These are phyloP conservation scores for Eutolmus rufibarbis DNA, from an alignment of 2,888 invertebrate species.

Conservation along the genomic window DNA sequence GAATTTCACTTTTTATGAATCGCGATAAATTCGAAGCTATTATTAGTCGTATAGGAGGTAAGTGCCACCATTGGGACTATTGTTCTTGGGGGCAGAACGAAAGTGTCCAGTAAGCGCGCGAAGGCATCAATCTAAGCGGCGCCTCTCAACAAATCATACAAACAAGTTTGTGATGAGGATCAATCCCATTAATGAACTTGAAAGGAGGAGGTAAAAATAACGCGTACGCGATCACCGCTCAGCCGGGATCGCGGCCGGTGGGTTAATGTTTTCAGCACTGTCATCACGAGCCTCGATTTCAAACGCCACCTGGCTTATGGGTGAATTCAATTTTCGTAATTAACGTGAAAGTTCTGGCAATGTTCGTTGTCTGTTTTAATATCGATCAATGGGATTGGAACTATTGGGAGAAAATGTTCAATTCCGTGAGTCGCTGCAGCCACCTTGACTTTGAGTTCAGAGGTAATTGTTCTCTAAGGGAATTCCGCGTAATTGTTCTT, in stretches of 20 bases:
- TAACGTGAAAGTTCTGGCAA: slow-evolving; percentile 3
- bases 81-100: not conserved
- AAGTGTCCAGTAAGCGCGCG: not conserved
- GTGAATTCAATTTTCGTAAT: slow-evolving; percentile 22
- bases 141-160: slow-evolving; percentile 1
- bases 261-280: not conserved
- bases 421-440: not conserved
- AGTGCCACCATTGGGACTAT: not conserved
- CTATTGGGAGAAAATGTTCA: not conserved
- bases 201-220: not conserved
- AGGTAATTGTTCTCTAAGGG: not conserved
- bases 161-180: not conserved
- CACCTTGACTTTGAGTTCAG: not conserved
- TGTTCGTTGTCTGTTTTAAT: not conserved
- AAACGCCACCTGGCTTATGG: not conserved
- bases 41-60: not conserved
- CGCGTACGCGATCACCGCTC: not conserved
- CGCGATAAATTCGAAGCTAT: not conserved
- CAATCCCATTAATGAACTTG: slow-evolving; percentile 1
- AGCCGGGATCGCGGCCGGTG: not conserved
- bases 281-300: not conserved
- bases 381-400: not conserved
- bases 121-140: slow-evolving; percentile 3
- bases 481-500: not conserved
- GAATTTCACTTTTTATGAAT: not conserved